Evolutionary conservation across 2,797 vertebrate genomes (phyloP), one percentile per base, ranked within the genome.

Genomic region (Bovichtus diacanthus): DNA sequence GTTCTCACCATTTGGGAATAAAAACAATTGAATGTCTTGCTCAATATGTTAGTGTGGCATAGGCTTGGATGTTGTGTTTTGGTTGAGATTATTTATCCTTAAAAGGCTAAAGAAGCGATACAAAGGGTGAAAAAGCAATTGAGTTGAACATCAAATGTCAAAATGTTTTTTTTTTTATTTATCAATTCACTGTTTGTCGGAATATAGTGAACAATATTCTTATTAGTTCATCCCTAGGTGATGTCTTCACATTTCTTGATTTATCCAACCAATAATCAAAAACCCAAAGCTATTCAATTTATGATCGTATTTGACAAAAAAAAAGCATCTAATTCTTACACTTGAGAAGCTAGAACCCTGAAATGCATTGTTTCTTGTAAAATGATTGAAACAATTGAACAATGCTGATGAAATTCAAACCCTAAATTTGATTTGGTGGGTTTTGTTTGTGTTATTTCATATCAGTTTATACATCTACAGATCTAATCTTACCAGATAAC

Each of bases 161-260:
- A 25, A 47, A 23, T 50, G 18, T 62, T 72, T 49, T 54, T 34
- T 59, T 18, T 10, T 59, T 67, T 21, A 67, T 27, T 49, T 2
- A n/a, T n/a, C n/a, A n/a, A n/a, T n/a, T 34, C 34, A 6, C 34
- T 34, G 0, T 39, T 43, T 51, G 11, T 4, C 10, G 31, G 34
- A 18, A 13, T 31, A 34, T 9, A 29, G 51, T 29, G 3, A 78
- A 65, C 3, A 29, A 9, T 38, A 21, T 9, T 56, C 18, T 0
- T 9, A n/a, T 19, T 18, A 3, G 23, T 29, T 44, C 44, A 39
- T 12, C 25, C 7, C 29, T 55, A 5, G 18, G 5, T 9, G 41
- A n/a, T 2, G 3, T 62, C 16, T 27, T n/a, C 5, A 56, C 12
- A 44, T 46, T 1, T 54, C 29, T 34, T 46, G 43, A 59, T 38